Evolutionary conservation across 2,888 invertebrate genomes (phyloP).

Genomic region (Andrena trimmerana): DNA sequence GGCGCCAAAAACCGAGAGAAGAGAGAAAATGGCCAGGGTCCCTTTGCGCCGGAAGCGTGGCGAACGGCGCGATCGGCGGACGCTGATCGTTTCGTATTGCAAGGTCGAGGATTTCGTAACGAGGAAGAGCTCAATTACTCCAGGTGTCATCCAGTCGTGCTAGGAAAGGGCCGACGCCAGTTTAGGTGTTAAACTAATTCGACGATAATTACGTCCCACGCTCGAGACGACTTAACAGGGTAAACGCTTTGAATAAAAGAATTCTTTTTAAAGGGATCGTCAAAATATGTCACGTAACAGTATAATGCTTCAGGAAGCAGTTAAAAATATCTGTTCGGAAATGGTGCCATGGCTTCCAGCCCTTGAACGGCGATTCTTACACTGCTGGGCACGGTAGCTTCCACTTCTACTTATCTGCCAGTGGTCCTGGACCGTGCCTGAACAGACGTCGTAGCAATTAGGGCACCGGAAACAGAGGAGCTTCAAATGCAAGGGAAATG

Average conservation of each 20-base stretch:
- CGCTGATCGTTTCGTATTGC: constrained; percentile 16
- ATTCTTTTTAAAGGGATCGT: background rate
- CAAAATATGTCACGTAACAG: constrained; percentile 2
- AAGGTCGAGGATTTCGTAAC: constrained; percentile 52
- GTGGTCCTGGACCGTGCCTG: too few species aligned
- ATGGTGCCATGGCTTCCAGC: background rate
- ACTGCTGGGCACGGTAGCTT: background rate
- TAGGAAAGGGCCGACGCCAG: constrained; percentile 32
- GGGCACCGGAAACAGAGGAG: too few species aligned
- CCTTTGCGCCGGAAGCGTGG: constrained; percentile 15
- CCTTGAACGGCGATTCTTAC: background rate
- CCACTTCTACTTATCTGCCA: too few species aligned
- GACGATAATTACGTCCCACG: constrained; percentile 57
- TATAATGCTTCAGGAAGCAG: background rate
- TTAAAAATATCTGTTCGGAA: background rate
- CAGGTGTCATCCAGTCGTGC: constrained; percentile 29
- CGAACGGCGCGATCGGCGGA: background rate
- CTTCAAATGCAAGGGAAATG: too few species aligned
- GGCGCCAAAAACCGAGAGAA: background rate
- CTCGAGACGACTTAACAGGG: constrained; percentile 27
- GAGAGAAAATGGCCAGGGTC: background rate
- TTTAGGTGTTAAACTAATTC: constrained; percentile 51
- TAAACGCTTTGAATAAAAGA: constrained; percentile 54
- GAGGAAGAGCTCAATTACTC: constrained; percentile 52
- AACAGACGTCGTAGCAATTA: too few species aligned